Base-by-base conservation (phyloP, 2,113 vertebrate genomes). In the Gavia stellata region DNA sequence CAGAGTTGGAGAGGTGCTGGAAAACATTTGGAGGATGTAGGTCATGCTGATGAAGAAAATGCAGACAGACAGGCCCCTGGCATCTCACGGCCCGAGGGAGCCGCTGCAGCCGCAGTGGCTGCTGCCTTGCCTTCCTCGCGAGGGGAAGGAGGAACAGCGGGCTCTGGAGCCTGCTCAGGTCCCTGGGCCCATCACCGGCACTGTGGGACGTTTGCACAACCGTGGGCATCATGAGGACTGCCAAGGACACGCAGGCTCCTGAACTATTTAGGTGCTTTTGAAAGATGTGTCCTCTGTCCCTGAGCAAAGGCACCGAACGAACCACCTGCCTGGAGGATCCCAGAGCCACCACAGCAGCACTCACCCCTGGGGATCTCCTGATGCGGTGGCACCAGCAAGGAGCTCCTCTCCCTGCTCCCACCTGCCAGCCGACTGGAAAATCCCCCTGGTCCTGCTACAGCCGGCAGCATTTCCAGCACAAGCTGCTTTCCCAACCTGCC, bases 41-140 rank as follows among this genome's bases (percentile, higher is more conserved):
- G 72, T 42, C 20, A 29, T 18, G 40, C 38, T 67, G 62, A 49
- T 55, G 67, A 55, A 45, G 78, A 36, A 85, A 86, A 82, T 25
- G 20, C 62, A 68, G 79, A 38, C 38, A 49, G 71, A 63, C 16
- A 66, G 29, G 47, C 34, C 61, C 24, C 42, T 40, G 73, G 59
- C n/a, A 49, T 26, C 28, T 66, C 21, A 25, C 3, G 1, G 36
- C 17, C 47, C 8, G 3, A 2, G 0, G 1, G 40, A 81, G 53
- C 52, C 0, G 0, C 50, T n/a, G 52, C n/a, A 29, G 36, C 33
- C 0, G 0, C 16, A 1, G 18, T 7, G 24, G 12, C 40, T 0
- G 0, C 44, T 44, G 42, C 61, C 10, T 55, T 31, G 6, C 7
- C 15, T 55, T 84, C 31, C 58, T 52, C 0, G 0, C 0, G 0